Conservation (phyloP, 2,113 vertebrate species). For the Rhinichthys klamathensis region DNA sequence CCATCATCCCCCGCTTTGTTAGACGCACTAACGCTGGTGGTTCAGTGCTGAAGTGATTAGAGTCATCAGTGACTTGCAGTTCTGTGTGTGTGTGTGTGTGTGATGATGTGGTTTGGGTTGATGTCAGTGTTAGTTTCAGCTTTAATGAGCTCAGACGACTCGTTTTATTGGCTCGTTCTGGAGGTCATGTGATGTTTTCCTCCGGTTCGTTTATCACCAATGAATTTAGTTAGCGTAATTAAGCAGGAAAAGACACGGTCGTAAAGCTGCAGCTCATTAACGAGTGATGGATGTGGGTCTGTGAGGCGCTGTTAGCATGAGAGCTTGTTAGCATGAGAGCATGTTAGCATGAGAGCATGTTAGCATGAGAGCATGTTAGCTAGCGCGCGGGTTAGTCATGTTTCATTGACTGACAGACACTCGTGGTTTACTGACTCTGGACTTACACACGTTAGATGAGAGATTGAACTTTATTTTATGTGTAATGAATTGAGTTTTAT, state of each 20-base stretch:
- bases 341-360: too few species aligned
- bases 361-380: too few species aligned
- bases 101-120: not conserved
- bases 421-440: too few species aligned
- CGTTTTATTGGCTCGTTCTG: not conserved
- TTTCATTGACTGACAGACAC: too few species aligned
- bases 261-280: conserved; percentile 1
- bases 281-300: not conserved
- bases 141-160: not conserved
- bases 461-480: not conserved
- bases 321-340: too few species aligned
- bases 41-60: too few species aligned
- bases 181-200: not conserved
- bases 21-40: too few species aligned
- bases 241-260: not conserved
- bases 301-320: not conserved
- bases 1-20: too few species aligned
- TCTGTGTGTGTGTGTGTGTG: too few species aligned
- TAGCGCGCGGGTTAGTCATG: too few species aligned
- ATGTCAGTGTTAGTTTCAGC: not conserved
- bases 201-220: not conserved
- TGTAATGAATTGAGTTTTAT: not conserved
- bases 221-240: not conserved
- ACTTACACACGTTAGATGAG: not conserved
- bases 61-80: too few species aligned